Conservation (phyloP, 2,113 vertebrate species). For the Hippocampus barbouri region DNA sequence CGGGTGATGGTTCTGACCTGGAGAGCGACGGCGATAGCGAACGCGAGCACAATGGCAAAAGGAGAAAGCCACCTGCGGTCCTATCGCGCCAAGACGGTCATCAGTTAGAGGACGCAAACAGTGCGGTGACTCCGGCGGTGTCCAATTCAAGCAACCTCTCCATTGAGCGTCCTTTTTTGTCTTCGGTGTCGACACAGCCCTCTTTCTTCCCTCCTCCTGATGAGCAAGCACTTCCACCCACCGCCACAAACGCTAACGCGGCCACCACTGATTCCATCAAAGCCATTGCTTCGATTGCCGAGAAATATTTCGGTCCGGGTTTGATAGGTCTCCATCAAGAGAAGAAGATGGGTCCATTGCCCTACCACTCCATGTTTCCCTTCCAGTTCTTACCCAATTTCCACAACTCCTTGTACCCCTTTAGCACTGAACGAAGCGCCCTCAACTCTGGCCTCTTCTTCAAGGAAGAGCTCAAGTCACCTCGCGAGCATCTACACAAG, state of each 20-base stretch:
- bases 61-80: conserved; percentile 63
- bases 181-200: conserved; percentile 78
- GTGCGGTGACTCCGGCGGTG: conserved; percentile 67
- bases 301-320: conserved; percentile 97
- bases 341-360: conserved; percentile 91
- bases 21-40: conserved; percentile 87
- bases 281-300: conserved; percentile 96
- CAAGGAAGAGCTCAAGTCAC: conserved; percentile 94
- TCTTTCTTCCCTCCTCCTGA: conserved; percentile 94
- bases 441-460: conserved; percentile 89
- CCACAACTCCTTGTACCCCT: conserved; percentile 90
- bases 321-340: conserved; percentile 95
- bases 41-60: conserved; percentile 74
- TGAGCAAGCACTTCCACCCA: conserved; percentile 85
- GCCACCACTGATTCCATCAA: conserved; percentile 95
- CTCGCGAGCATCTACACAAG: conserved; percentile 86
- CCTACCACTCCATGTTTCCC: conserved; percentile 95
- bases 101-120: conserved; percentile 72
- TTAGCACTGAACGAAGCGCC: conserved; percentile 78
- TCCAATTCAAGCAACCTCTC: conserved; percentile 70
- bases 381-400: conserved; percentile 96
- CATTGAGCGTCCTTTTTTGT: conserved; percentile 82
- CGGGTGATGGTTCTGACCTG: conserved; percentile 85
- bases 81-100: conserved; percentile 67
- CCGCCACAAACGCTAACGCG: conserved; percentile 81